Evolutionary conservation across 1,140 invertebrate genomes (phyloP).

Genomic region (Heliothis virescens): DNA sequence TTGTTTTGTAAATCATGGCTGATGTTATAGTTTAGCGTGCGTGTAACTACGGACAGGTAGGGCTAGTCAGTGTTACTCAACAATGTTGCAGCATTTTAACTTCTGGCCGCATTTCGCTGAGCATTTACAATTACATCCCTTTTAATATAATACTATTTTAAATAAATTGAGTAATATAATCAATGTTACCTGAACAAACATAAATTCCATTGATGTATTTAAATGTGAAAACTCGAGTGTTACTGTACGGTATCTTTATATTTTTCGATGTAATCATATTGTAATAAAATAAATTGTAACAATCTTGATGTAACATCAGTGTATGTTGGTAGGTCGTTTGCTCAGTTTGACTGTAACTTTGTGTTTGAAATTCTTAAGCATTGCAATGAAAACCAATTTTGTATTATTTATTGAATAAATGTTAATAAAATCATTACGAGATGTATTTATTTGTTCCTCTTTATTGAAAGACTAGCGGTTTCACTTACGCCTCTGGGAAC

Average conservation of each 20-base stretch:
- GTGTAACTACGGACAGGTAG: slow-evolving; percentile 12
- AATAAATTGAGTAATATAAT: slow-evolving; percentile 46
- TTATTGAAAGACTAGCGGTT: no score
- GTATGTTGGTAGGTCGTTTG: slow-evolving; percentile 72
- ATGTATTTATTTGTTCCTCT: slow-evolving; percentile 51
- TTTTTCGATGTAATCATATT: slow-evolving; percentile 78
- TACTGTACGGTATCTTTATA: slow-evolving; percentile 67
- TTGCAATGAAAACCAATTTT: slow-evolving; percentile 81
- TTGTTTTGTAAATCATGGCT: slow-evolving; percentile 56
- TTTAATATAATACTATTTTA: slow-evolving; percentile 33
- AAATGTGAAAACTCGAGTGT: slow-evolving; percentile 57
- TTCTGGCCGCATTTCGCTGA: slow-evolving; percentile 63
- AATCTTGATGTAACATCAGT: slow-evolving; percentile 63
- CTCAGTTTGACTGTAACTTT: slow-evolving; percentile 76
- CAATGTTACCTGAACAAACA: slow-evolving; percentile 57
- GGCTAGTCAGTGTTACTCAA: slow-evolving; percentile 59
- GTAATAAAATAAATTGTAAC: slow-evolving; percentile 57
- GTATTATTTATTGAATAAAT: slow-evolving; percentile 86
- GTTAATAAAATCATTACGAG: slow-evolving; percentile 82
- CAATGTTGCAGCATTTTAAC: slow-evolving; percentile 60
- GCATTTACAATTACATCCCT: slow-evolving; percentile 59
- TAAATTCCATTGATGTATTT: slow-evolving; percentile 69
- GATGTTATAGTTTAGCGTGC: slow-evolving; percentile 45
- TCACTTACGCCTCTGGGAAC: no score
- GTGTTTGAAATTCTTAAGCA: slow-evolving; percentile 73